Conservation (phyloP, 2,797 vertebrate genomes). For the Danionella dracula region DNA sequence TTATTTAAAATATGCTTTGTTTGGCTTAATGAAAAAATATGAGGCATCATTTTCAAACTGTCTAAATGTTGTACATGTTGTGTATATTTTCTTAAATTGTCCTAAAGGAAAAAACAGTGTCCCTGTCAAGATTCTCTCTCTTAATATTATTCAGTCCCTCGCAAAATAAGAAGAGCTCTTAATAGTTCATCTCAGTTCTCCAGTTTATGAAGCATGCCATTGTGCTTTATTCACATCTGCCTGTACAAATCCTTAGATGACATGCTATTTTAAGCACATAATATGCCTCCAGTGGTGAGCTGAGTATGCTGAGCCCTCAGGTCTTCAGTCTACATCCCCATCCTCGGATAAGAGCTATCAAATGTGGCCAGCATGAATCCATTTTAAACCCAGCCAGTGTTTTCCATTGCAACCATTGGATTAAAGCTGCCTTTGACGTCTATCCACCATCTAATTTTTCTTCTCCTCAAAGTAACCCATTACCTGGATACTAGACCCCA, state of each 20-base stretch:
- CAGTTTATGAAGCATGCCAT: too few relatives aligned
- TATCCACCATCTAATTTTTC: constrained; percentile 1
- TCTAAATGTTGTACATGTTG: too few relatives aligned
- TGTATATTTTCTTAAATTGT: too few relatives aligned
- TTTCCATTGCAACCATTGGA: not conserved
- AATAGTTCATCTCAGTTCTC: not conserved
- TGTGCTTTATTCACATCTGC: not conserved
- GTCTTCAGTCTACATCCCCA: not conserved
- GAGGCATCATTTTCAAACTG: too few relatives aligned
- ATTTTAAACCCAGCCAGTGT: constrained; percentile 12
- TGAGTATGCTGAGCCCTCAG: constrained; percentile 5
- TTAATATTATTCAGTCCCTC: not conserved
- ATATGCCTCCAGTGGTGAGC: constrained; percentile 15
- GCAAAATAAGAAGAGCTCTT: not conserved
- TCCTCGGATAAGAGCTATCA: constrained; percentile 26
- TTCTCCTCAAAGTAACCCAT: constrained; percentile 15
- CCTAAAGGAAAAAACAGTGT: too few relatives aligned
- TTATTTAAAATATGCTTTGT: too few relatives aligned
- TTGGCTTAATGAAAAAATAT: too few relatives aligned
- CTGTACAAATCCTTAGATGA: not conserved
- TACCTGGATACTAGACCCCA: not conserved
- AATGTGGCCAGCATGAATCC: constrained; percentile 31
- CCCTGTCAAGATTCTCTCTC: too few relatives aligned
- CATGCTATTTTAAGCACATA: constrained; percentile 8
- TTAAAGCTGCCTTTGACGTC: constrained; percentile 26